Evolutionary conservation across 2,113 vertebrate species (phyloP).

Genomic region (Riparia riparia): DNA sequence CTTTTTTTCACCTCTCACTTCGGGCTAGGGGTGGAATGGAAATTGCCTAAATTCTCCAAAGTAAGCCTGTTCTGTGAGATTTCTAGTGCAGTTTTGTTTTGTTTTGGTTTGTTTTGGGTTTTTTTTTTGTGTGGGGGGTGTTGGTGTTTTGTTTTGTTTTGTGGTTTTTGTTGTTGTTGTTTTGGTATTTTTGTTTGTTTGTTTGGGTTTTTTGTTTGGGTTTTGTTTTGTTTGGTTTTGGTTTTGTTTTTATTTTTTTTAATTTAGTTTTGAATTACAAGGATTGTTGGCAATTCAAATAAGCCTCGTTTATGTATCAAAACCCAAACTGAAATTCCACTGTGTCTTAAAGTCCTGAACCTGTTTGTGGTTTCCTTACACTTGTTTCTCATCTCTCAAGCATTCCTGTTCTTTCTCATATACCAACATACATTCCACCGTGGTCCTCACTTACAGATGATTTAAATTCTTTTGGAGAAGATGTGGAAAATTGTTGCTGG

Average conservation of each 20-base stretch:
- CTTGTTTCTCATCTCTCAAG: not conserved
- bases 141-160: too few relatives aligned
- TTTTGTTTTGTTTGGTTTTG: too few relatives aligned
- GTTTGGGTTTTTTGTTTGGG: too few relatives aligned
- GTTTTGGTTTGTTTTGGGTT: too few relatives aligned
- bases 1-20: not conserved
- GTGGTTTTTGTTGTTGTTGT: too few relatives aligned
- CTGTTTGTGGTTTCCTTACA: not conserved
- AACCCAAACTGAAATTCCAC: conserved; percentile 1
- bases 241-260: conserved; percentile 6
- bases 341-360: not conserved
- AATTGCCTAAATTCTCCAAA: not conserved
- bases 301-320: conserved; percentile 12
- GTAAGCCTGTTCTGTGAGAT: not conserved
- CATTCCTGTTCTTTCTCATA: not conserved
- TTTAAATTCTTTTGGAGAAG: not conserved
- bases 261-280: conserved; percentile 7
- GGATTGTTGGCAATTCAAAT: conserved; percentile 3
- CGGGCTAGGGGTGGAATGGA: not conserved
- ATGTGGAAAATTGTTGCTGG: not conserved
- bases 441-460: not conserved
- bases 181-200: too few relatives aligned
- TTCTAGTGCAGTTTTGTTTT: not conserved
- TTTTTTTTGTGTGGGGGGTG: too few relatives aligned
- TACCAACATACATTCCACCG: not conserved